Percentiles rank a stretch among this genome's conserved stretches.
phyloP scores from a whole-genome alignment of 2,888 invertebrate genomes.

The Nymphalis c-album region DNA sequence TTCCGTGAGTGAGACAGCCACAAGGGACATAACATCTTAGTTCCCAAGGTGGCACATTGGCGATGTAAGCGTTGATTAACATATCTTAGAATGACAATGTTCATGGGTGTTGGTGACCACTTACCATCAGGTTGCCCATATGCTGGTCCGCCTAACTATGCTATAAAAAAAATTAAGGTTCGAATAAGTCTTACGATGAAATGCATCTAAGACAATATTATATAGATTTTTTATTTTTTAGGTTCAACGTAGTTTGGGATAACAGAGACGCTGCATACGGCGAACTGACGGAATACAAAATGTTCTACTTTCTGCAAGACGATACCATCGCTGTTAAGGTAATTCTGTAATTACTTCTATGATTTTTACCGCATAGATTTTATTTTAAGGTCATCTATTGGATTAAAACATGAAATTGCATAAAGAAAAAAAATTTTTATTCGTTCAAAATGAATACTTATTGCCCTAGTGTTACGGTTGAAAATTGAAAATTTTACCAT shows the following conservation, averaged over 20 bases:
- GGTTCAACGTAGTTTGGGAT: constrained; percentile 86
- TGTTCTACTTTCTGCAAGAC: constrained; percentile 90
- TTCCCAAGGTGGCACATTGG: too few species aligned
- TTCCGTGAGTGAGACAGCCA: too few species aligned
- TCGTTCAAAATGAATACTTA: neutral
- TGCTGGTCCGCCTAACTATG: too few species aligned
- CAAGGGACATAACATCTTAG: too few species aligned
- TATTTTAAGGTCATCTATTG: constrained; percentile 19
- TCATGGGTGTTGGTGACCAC: too few species aligned
- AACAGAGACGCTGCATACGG: constrained; percentile 82
- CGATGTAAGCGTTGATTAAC: too few species aligned
- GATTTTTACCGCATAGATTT: constrained; percentile 13
- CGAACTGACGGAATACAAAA: constrained; percentile 83
- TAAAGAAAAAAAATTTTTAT: constrained; percentile 9
- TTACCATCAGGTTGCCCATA: too few species aligned
- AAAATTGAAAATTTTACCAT: neutral
- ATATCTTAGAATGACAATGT: too few species aligned
- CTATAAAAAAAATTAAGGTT: too few species aligned
- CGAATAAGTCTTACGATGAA: too few species aligned
- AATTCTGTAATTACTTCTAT: constrained; percentile 25
- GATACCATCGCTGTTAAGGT: constrained; percentile 89
- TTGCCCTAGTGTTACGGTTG: neutral
- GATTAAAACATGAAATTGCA: constrained; percentile 28
- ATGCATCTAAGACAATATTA: neutral
- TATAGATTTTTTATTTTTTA: constrained; percentile 48